Evolutionary conservation across 1,140 invertebrate genomes (phyloP).

Genomic region (Chironomus striatipennis): DNA sequence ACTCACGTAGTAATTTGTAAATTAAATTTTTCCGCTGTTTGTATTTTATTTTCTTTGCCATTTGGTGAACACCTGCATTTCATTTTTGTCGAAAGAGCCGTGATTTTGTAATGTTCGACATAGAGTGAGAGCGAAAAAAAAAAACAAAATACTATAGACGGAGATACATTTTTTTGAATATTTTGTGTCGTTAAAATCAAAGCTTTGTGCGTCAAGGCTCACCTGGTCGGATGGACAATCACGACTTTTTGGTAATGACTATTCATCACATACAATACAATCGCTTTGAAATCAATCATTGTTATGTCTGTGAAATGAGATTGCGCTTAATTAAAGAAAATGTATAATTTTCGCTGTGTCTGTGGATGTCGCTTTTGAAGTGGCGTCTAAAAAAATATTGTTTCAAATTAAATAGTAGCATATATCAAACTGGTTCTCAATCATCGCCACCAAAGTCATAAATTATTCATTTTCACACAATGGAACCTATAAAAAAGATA

Average conservation of each 20-base stretch:
- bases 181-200: conserved; percentile 12
- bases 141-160: background rate
- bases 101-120: conserved; percentile 15
- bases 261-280: too few relatives aligned
- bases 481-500: background rate
- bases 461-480: conserved; percentile 19
- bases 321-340: conserved; percentile 5
- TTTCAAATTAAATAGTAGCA: background rate
- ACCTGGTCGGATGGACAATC: background rate
- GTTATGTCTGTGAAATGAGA: background rate
- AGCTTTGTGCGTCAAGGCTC: background rate
- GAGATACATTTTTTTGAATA: background rate
- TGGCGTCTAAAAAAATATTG: background rate
- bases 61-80: conserved; percentile 23
- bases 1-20: conserved; percentile 23
- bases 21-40: conserved; percentile 23
- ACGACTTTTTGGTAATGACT: background rate
- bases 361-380: background rate
- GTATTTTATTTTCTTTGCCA: conserved; percentile 16
- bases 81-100: conserved; percentile 22
- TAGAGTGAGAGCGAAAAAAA: too few relatives aligned
- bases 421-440: conserved; percentile 1
- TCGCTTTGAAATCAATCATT: background rate
- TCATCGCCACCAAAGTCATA: background rate
- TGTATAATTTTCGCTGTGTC: too few relatives aligned